Base-by-base conservation (phyloP, 2,797 vertebrate genomes). In the Crax fasciolata region DNA sequence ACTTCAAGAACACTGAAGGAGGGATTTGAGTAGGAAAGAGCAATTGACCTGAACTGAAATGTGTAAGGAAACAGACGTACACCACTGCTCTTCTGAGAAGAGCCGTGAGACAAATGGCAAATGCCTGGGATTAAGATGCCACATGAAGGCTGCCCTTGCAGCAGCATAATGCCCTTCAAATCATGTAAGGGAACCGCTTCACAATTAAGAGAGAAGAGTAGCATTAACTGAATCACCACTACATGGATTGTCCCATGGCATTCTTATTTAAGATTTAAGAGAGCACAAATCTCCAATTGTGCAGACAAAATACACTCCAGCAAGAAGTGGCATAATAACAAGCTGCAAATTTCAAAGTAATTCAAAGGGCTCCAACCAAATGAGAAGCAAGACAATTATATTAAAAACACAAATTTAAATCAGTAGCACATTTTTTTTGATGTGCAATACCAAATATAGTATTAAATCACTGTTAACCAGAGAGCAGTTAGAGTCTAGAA, bases 21-120 rank as follows among this genome's bases (percentile, higher is more conserved):
- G 72, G 77, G 57, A 77, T 95, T 93, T 93, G 65, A 90, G 61
- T 28, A 63, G 77, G 81, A 92, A 94, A 87, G 75, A 87, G 35
- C 75, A 89, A 90, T 48, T 96, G 86, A 95, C 92, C 75, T 75
- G 68, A 93, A 83, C 43, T 77, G 78, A 74, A 41, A 58, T 30
- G 61, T 61, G 70, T 86, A 39, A 90, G 54, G 84, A 87, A 95
- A 67, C 9, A 77, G 84, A 71, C 82, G 58, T 5, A 87, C 54
- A 83, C 59, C 77, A 43, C 38, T 39, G 89, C 78, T 84, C 10
- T 9, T 91, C 65, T 54, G 75, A 90, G 84, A 83, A 92, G 65
- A 44, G 28, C 89, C 39, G 57, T 0, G 1, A 91, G 72, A 91
- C 71, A 92, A 93, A 93, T 9, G 54, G 84, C 86, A 90, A 90